Evolutionary conservation across 2,113 vertebrate genomes (phyloP).

Genomic region (Sebastes fasciatus): DNA sequence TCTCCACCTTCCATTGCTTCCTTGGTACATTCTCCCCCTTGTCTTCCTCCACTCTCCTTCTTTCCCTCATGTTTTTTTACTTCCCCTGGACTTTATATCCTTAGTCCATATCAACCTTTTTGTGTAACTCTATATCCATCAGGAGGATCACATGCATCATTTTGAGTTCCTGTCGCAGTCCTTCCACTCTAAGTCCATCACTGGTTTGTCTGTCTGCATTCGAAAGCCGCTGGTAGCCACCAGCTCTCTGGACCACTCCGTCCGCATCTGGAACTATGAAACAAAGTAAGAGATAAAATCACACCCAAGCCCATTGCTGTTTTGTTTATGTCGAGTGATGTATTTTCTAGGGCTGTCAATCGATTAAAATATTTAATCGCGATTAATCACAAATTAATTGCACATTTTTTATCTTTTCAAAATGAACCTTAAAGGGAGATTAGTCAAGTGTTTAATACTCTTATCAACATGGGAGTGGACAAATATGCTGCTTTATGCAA

Average conservation of each 20-base stretch:
- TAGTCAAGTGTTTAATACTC: too few relatives aligned
- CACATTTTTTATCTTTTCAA: too few relatives aligned
- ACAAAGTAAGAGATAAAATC: constrained; percentile 86
- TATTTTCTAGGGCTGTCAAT: neutral
- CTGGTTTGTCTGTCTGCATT: constrained; percentile 90
- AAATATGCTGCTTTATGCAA: too few relatives aligned
- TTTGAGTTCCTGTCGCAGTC: constrained; percentile 90
- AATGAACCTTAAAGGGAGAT: too few relatives aligned
- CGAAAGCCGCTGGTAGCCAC: constrained; percentile 93
- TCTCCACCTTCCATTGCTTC: neutral
- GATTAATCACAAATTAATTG: too few relatives aligned
- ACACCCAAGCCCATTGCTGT: neutral
- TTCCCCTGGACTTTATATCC: neutral
- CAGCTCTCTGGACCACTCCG: constrained; percentile 91
- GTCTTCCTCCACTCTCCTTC: neutral
- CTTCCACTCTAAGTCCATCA: constrained; percentile 90
- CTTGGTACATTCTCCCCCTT: neutral
- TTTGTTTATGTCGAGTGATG: neutral
- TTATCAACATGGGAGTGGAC: too few relatives aligned
- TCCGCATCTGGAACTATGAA: constrained; percentile 96
- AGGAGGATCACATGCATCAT: constrained; percentile 83
- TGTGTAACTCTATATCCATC: constrained; percentile 24
- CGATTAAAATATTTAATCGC: too few relatives aligned
- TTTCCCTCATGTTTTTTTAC: neutral
- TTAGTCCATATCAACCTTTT: neutral